Evolutionary conservation across 2,797 vertebrate genomes (phyloP).

Genomic region (Neoniphon sammara): DNA sequence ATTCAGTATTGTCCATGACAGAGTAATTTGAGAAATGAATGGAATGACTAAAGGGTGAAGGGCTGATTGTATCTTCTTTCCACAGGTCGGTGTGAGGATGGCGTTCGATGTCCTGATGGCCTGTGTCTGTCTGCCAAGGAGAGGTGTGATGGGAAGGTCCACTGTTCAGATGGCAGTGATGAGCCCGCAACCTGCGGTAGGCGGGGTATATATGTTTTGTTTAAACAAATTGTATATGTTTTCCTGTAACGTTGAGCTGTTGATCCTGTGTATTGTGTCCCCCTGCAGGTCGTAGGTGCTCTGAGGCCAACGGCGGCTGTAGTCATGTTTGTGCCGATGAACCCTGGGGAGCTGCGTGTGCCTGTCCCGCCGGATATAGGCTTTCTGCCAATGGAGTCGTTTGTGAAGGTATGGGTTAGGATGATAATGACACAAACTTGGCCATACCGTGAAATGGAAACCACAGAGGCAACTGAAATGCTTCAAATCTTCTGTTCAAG

Average conservation of each 20-base stretch:
- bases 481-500: too few species aligned
- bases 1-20: too few species aligned
- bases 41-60: background rate
- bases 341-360: slow-evolving; percentile 84
- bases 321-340: slow-evolving; percentile 82
- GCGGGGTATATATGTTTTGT: background rate
- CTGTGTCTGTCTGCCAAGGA: slow-evolving; percentile 82
- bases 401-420: slow-evolving; percentile 83
- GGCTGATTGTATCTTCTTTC: background rate
- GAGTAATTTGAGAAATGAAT: background rate
- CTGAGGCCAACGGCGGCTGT: slow-evolving; percentile 85
- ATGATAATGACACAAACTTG: too few species aligned
- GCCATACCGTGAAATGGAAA: too few species aligned
- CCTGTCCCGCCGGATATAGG: slow-evolving; percentile 83
- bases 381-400: slow-evolving; percentile 77
- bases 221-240: too few species aligned
- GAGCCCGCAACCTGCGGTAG: slow-evolving; percentile 85
- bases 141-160: slow-evolving; percentile 83
- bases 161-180: slow-evolving; percentile 88
- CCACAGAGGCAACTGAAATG: too few species aligned
- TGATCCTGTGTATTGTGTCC: background rate
- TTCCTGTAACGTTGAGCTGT: background rate
- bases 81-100: slow-evolving; percentile 67
- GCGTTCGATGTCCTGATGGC: slow-evolving; percentile 82
- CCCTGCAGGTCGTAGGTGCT: slow-evolving; percentile 83